Conservation (phyloP, 2,888 invertebrate species). For the Toxonevra muliebris region DNA sequence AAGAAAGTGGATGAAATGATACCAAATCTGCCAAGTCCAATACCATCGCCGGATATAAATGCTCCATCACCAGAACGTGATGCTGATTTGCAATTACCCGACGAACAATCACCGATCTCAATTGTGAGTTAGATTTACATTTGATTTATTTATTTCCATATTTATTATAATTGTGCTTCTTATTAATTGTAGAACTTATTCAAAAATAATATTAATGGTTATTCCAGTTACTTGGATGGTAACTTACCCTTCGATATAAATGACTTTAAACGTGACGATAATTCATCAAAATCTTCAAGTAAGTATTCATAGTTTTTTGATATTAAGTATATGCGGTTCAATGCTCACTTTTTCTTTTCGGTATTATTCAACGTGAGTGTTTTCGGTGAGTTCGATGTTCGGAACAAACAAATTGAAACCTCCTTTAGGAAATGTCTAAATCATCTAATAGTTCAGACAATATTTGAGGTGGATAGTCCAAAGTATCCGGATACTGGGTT, state of each 20-base stretch:
- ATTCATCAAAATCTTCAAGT: slow-evolving; percentile 41
- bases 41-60: slow-evolving; percentile 70
- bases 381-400: too few species aligned
- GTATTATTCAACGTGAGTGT: too few species aligned
- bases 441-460: too few species aligned
- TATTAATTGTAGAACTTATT: slow-evolving; percentile 53
- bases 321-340: too few species aligned
- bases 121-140: slow-evolving; percentile 42
- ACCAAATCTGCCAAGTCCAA: slow-evolving; percentile 74
- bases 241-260: slow-evolving; percentile 71
- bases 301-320: slow-evolving; percentile 11
- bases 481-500: too few species aligned
- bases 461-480: too few species aligned
- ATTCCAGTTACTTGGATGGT: slow-evolving; percentile 73
- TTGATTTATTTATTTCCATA: slow-evolving; percentile 1
- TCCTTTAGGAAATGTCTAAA: too few species aligned
- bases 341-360: too few species aligned
- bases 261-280: slow-evolving; percentile 61
- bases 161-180: slow-evolving; percentile 4
- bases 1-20: slow-evolving; percentile 85
- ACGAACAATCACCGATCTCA: slow-evolving; percentile 61
- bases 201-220: slow-evolving; percentile 67
- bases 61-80: slow-evolving; percentile 85
- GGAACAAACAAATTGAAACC: too few species aligned
- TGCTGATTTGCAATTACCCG: slow-evolving; percentile 80